phyloP scores from a whole-genome alignment of 2,797 vertebrate species.

The Paguma larvata region DNA sequence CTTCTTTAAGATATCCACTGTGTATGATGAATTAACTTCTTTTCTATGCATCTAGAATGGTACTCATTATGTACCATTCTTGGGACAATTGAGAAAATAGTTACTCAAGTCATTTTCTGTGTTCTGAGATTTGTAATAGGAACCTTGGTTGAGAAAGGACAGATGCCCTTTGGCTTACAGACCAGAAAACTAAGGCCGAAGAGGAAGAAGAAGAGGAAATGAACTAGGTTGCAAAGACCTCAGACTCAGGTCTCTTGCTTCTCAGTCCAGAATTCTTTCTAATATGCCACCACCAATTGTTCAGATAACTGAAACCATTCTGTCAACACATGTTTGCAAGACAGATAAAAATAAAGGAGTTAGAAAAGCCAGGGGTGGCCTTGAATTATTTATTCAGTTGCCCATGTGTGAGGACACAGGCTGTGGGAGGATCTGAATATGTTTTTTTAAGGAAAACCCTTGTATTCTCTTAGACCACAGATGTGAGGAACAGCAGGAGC shows the following conservation, averaged over 20 bases:
- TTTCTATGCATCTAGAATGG: not conserved
- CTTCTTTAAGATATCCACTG: not conserved
- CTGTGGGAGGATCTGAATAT: conserved; percentile 72
- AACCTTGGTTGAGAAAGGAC: not conserved
- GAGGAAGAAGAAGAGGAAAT: not conserved
- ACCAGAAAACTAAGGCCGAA: not conserved
- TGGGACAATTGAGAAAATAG: not conserved
- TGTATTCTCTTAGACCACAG: conserved; percentile 78
- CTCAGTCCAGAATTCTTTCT: not conserved
- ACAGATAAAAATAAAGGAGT: conserved; percentile 74
- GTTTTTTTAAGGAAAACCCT: conserved; percentile 82
- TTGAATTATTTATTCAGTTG: conserved; percentile 84
- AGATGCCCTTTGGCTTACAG: not conserved
- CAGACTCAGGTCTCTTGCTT: not conserved
- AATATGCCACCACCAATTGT: not conserved
- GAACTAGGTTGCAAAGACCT: not conserved
- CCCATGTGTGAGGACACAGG: conserved; percentile 75
- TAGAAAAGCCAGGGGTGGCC: conserved; percentile 76
- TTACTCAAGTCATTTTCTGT: not conserved
- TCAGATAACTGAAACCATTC: conserved; percentile 69
- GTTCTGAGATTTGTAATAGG: not conserved
- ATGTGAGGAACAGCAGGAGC: conserved; percentile 80
- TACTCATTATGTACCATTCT: not conserved
- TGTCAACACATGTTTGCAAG: conserved; percentile 78
- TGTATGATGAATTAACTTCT: not conserved